A percentile compares a stretch with the other conserved stretches of the same genome.
These are phyloP conservation scores for Cabera pusaria DNA, from an alignment of 2,888 invertebrate genomes.

Conservation along the genomic window DNA sequence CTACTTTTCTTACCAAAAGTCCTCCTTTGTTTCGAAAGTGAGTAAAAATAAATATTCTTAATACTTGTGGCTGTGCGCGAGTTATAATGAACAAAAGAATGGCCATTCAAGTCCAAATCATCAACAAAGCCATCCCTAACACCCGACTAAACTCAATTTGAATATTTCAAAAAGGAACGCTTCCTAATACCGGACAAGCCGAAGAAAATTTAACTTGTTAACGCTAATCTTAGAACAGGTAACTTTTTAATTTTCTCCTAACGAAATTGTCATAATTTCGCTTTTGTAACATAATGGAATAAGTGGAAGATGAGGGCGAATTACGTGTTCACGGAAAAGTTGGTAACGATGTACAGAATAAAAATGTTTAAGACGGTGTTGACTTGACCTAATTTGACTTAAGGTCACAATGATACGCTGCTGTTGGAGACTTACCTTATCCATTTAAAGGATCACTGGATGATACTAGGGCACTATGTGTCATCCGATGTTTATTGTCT, in stretches of 20 bases:
- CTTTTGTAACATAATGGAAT: conserved; percentile 70
- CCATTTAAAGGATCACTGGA: too few species aligned
- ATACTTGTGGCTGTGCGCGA: too few species aligned
- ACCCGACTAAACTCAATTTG: conserved; percentile 52
- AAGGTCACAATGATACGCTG: too few species aligned
- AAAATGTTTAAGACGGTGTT: too few species aligned
- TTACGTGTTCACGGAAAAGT: conserved; percentile 17
- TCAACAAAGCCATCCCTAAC: conserved; percentile 47
- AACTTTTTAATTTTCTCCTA: conserved; percentile 73
- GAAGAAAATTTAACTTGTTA: conserved; percentile 71
- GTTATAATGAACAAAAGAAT: conserved; percentile 10
- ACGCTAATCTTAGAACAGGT: conserved; percentile 68
- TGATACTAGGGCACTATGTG: too few species aligned
- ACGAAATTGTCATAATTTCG: conserved; percentile 70
- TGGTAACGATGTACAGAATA: conserved; percentile 9
- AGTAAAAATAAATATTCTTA: too few species aligned
- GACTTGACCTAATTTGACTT: too few species aligned
- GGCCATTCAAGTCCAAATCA: conserved; percentile 35
- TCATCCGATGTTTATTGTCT: too few species aligned
- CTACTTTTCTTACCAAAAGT: too few species aligned
- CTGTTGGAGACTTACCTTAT: too few species aligned
- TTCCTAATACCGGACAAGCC: conserved; percentile 53
- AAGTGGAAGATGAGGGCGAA: conserved; percentile 46
- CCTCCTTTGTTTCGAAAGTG: too few species aligned
- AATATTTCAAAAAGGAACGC: conserved; percentile 51